Evolutionary conservation across 30 jellyfish, hydroid and myxozoan genomes (phyloP).

Genomic region (Pelagia noctiluca): DNA sequence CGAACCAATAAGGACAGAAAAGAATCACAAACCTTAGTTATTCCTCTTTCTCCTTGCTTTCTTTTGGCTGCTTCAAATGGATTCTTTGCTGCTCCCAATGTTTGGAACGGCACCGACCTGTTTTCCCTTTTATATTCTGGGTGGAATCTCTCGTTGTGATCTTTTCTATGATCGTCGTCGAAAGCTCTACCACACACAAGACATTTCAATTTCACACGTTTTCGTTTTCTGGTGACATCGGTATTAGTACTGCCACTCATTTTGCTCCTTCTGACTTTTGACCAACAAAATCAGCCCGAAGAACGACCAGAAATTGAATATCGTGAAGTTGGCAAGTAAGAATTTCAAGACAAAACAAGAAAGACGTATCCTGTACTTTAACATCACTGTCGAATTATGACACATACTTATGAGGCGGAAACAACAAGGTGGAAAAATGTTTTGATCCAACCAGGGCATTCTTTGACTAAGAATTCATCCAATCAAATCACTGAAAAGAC

Average conservation of each 20-base stretch:
- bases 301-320: conserved; percentile 15
- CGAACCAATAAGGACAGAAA: conserved; percentile 8
- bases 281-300: conserved; percentile 20
- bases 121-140: conserved; percentile 23
- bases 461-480: too few relatives aligned
- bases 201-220: conserved; percentile 13
- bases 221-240: conserved; percentile 34
- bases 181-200: conserved; percentile 42
- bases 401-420: conserved; percentile 2
- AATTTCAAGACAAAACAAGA: conserved; percentile 10
- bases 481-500: too few relatives aligned
- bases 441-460: too few relatives aligned
- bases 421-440: too few relatives aligned
- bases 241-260: conserved; percentile 28
- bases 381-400: not conserved
- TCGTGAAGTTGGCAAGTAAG: conserved; percentile 5
- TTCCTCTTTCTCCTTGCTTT: conserved; percentile 28
- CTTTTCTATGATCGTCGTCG: conserved; percentile 33
- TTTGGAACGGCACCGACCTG: conserved; percentile 33
- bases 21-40: conserved; percentile 16
- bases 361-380: conserved; percentile 13
- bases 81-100: conserved; percentile 50
- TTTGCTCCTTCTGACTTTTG: conserved; percentile 16
- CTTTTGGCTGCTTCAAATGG: conserved; percentile 57
- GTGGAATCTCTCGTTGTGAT: conserved; percentile 14